Evolutionary conservation across 2,888 invertebrate species (phyloP).

Genomic region (Capitulum mitella): DNA sequence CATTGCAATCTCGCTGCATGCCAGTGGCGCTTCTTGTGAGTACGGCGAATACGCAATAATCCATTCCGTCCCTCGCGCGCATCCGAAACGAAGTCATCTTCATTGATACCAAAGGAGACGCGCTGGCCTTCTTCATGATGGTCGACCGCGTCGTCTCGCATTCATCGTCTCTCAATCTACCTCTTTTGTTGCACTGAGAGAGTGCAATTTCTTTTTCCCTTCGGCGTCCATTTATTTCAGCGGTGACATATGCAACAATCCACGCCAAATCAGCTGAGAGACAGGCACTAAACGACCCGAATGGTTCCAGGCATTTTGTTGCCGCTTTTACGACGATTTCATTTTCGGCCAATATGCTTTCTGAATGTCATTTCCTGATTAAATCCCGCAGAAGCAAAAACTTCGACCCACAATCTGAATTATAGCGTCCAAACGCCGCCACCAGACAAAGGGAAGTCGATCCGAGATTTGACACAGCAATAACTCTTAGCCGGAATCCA

Average conservation of each 20-base stretch:
- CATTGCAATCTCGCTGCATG: no score
- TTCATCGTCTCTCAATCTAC: no score
- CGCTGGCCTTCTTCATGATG: no score
- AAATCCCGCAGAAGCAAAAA: neutral
- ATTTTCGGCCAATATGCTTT: neutral
- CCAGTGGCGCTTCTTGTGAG: no score
- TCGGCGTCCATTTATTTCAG: neutral
- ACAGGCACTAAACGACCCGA: neutral
- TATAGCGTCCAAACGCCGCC: neutral
- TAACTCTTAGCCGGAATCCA: slow-evolving; percentile 13
- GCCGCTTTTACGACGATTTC: neutral
- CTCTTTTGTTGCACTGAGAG: neutral
- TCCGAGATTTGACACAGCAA: slow-evolving; percentile 4
- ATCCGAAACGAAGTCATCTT: no score
- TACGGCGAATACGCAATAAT: no score
- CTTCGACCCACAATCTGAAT: neutral
- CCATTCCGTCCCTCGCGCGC: no score
- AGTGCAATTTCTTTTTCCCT: neutral
- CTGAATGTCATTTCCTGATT: slow-evolving; percentile 18
- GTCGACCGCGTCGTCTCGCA: no score
- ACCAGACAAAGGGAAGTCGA: neutral
- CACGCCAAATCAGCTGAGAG: neutral
- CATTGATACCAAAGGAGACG: no score
- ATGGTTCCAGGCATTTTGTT: neutral
- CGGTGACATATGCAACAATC: neutral